Base-by-base conservation (phyloP, 2,113 vertebrate species). In the Zosterops lateralis region DNA sequence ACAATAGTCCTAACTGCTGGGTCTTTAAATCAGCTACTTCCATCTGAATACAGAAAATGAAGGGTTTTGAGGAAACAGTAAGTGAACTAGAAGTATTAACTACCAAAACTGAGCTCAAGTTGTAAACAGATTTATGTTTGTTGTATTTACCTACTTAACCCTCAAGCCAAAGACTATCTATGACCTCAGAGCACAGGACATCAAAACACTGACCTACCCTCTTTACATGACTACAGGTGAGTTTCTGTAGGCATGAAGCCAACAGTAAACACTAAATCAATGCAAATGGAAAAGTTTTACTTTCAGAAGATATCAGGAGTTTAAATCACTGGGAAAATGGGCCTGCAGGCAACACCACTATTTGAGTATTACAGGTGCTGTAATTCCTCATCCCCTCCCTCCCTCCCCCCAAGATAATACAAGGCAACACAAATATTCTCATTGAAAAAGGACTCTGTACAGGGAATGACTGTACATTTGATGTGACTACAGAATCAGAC, bases 371-470 rank as follows among this genome's bases (percentile, higher is more conserved):
- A 92, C 28, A 82, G 72, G 51, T 85, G 54, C 42, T 91, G 57
- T 56, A 77, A 66, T 53, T 75, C 70, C 36, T 78, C 58, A n/a
- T 51, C 36, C 85, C 72, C 48, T 57, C 84, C 79, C 90, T n/a
- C 84, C 58, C 85, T 50, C 74, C 58, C 38, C 38, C 62, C 31
- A 38, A 36, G 78, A 90, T 81, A 93, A 95, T 20, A 89, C 89
- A 96, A 96, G 90, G 89, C 82, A 92, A 93, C 82, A 94, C 96
- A 96, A 87, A 78, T 65, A 89, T 54, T 95, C 84, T 93, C 3
- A 3, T 82, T 36, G 62, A 81, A 51, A 88, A 90, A 51, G 88
- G 83, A 71, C 84, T 36, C 64, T 93, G 84, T 79, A 94, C 83
- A 90, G 95, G 87, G 87, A 96, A 95, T 12, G 28, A 90, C 94